These are phyloP conservation scores for Hydra vulgaris DNA, from an alignment of 30 jellyfish, hydroid and myxozoan species.

Conservation along the genomic window DNA sequence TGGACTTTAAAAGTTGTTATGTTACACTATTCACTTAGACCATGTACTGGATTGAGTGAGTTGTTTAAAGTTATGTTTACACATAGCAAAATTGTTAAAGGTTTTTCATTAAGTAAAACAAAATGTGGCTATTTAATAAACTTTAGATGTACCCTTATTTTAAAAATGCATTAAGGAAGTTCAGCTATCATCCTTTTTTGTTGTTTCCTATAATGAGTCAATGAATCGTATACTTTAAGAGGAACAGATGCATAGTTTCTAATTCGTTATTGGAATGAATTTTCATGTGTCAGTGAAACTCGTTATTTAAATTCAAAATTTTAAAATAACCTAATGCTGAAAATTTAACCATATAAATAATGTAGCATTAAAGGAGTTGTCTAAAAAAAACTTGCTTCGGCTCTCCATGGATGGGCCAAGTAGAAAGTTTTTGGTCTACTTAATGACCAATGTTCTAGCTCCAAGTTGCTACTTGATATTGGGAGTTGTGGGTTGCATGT, in stretches of 20 bases:
- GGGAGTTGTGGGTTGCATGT: constrained; percentile 7
- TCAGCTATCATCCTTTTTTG: background rate
- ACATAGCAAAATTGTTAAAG: no score
- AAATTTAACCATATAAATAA: background rate
- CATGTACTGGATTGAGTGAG: no score
- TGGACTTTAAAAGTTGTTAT: no score
- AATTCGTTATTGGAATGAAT: constrained; percentile 2
- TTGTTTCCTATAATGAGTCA: background rate
- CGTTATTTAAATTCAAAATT: background rate
- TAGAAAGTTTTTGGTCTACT: background rate
- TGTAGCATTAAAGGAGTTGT: background rate
- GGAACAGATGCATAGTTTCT: background rate
- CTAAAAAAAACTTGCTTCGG: background rate
- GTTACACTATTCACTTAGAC: no score
- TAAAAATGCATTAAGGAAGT: background rate
- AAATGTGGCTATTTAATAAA: background rate
- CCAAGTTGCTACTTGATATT: background rate
- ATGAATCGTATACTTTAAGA: constrained; percentile 3
- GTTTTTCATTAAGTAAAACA: no score
- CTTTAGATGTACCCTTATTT: background rate
- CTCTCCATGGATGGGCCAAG: background rate
- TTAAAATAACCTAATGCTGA: background rate
- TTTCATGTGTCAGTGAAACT: background rate
- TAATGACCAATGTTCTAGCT: background rate
- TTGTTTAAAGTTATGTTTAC: no score